Base-by-base conservation (phyloP, 2,113 vertebrate genomes). In the Struthio camelus region DNA sequence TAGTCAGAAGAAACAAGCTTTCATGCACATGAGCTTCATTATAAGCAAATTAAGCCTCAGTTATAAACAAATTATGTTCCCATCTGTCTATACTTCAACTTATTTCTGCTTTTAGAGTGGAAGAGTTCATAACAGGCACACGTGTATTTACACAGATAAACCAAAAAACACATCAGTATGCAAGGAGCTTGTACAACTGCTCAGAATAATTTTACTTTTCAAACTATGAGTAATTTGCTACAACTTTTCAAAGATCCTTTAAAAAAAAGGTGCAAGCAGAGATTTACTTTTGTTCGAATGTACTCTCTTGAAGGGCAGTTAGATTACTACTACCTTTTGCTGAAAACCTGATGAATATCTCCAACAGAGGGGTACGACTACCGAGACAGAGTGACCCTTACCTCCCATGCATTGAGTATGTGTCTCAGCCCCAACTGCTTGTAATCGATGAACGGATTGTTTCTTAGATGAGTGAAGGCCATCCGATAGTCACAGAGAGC, bases 331-430 rank as follows among this genome's bases (percentile, higher is more conserved):
- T 3, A 4, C n/a, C 40, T 58, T 7, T 25, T 69, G 44, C 64
- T 42, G 54, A 51, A 56, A 38, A 42, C 6, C 51, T 46, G 46
- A 44, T 17, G 12, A 66, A 11, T 7, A 22, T 5, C 8, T 3
- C 5, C 40, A 13, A 1, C 1, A 40, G 44, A 23, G 10, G 22
- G 51, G 70, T 48, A 73, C 34, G 30, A 20, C 40, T 79, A 27
- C 73, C 56, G 66, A 53, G 25, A 5, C 58, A 69, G n/a, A 36
- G 5, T 40, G 38, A 16, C 5, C 14, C 97, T 96, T 77, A 99
- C 99, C 99, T 99, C 99, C 99, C 99, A 99, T 59, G 98, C 98
- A 51, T 97, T 97, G 56, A 99, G 98, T 82, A 98, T 98, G 96
- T 98, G 98, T 53, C 97, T 95, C 40, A 99, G 98, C 40, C 99